These are phyloP conservation scores for Drosophila truncata DNA, from an alignment of 1,140 invertebrate species.

Conservation along the genomic window DNA sequence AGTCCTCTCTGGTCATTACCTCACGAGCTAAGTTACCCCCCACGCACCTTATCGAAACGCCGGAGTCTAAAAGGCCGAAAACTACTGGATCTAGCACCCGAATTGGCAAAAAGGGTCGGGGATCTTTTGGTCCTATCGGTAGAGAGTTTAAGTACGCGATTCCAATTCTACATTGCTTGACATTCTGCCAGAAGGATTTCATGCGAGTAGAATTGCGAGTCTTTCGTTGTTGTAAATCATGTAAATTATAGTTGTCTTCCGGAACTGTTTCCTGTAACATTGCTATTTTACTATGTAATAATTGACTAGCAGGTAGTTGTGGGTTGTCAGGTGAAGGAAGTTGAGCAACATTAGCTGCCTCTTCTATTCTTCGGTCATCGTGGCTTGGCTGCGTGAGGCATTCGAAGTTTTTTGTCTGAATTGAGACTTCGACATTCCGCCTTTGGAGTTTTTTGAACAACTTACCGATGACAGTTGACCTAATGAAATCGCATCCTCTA, in stretches of 20 bases:
- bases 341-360: not conserved
- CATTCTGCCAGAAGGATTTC: slow-evolving; percentile 5
- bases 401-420: not conserved
- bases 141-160: slow-evolving; percentile 1
- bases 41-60: no score
- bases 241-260: no score
- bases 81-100: not conserved
- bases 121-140: not conserved
- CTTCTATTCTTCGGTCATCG: slow-evolving; percentile 5
- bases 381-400: not conserved
- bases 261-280: not conserved
- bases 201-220: not conserved
- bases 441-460: slow-evolving; percentile 4
- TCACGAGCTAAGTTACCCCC: slow-evolving; percentile 3
- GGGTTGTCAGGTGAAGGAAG: not conserved
- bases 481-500: no score
- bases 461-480: no score
- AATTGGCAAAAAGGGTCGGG: not conserved
- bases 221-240: not conserved
- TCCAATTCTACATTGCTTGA: not conserved
- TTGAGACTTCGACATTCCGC: slow-evolving; percentile 1
- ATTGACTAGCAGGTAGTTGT: not conserved
- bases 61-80: no score
- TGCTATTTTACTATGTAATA: slow-evolving; percentile 8
- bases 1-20: not conserved